Percentiles rank a stretch among this genome's conserved stretches.
These are phyloP conservation scores for Phoxinus phoxinus DNA, from an alignment of 2,113 vertebrate genomes.

Conservation along the genomic window DNA sequence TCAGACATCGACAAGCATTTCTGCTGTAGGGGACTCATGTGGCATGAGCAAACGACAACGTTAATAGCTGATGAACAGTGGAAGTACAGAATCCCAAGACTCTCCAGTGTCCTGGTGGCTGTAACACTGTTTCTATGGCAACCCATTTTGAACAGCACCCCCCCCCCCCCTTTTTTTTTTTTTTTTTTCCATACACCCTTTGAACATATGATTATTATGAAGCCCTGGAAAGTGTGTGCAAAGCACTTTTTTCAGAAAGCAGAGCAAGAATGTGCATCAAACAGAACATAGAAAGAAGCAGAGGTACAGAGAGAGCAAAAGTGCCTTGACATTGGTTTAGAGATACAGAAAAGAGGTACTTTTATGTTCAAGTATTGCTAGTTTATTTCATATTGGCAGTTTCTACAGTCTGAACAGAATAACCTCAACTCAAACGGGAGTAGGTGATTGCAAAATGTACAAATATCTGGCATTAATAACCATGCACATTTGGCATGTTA, in stretches of 20 bases:
- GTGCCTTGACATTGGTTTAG: background rate
- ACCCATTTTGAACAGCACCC: constrained; percentile 62
- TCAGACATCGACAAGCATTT: background rate
- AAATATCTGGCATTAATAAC: background rate
- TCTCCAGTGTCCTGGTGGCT: constrained; percentile 76
- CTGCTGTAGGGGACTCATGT: constrained; percentile 5
- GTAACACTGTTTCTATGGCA: constrained; percentile 83
- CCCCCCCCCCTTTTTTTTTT: background rate
- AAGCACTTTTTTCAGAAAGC: constrained; percentile 52
- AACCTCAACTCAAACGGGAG: background rate
- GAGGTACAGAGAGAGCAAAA: constrained; percentile 27
- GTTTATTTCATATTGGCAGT: background rate
- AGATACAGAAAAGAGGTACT: background rate
- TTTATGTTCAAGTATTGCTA: background rate
- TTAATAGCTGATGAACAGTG: constrained; percentile 79
- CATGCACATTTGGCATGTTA: background rate
- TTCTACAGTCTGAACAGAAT: background rate
- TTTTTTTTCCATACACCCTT: constrained; percentile 73
- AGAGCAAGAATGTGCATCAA: constrained; percentile 36
- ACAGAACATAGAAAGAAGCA: background rate
- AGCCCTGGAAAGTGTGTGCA: constrained; percentile 27
- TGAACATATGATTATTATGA: constrained; percentile 72
- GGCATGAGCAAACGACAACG: constrained; percentile 69
- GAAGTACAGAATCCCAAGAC: constrained; percentile 76
- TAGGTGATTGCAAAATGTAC: background rate